Evolutionary conservation across 2,113 vertebrate genomes (phyloP).

Genomic region (Cyanoramphus novaezelandiae): DNA sequence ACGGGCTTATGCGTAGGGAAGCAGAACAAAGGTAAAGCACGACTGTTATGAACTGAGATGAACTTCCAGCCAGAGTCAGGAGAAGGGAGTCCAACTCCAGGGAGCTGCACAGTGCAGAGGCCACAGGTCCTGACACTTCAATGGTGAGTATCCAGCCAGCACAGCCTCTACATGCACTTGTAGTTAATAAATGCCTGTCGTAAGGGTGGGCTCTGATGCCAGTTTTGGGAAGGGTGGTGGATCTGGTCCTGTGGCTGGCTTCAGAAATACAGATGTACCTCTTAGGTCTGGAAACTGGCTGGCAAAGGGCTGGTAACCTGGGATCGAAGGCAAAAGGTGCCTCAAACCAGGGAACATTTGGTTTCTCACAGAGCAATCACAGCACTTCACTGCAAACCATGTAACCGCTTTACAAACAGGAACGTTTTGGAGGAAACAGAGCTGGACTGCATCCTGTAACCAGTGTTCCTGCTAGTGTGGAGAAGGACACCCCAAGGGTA

Average conservation of each 20-base stretch:
- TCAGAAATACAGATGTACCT: not conserved
- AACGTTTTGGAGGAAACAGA: not conserved
- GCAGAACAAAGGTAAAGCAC: constrained; percentile 51
- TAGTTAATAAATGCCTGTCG: not conserved
- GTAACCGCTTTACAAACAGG: not conserved
- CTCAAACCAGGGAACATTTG: not conserved
- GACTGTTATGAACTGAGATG: constrained; percentile 43
- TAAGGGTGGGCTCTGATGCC: not conserved
- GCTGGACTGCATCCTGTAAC: not conserved
- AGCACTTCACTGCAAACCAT: not conserved
- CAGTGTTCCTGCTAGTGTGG: not conserved
- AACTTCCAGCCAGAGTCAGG: not conserved
- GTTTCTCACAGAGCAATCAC: not conserved
- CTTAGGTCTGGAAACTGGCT: not conserved
- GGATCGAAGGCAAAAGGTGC: not conserved
- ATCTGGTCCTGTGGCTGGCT: not conserved
- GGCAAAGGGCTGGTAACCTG: not conserved
- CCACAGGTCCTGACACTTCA: accelerated
- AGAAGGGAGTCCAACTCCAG: not conserved
- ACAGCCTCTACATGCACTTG: accelerated
- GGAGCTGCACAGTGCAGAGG: not conserved
- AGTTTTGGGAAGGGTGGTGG: not conserved
- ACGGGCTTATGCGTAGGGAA: not conserved
- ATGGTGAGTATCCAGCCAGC: accelerated
- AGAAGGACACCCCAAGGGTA: not conserved